Conservation (phyloP, 2,888 invertebrate genomes). For the Halictus quadricinctus region DNA sequence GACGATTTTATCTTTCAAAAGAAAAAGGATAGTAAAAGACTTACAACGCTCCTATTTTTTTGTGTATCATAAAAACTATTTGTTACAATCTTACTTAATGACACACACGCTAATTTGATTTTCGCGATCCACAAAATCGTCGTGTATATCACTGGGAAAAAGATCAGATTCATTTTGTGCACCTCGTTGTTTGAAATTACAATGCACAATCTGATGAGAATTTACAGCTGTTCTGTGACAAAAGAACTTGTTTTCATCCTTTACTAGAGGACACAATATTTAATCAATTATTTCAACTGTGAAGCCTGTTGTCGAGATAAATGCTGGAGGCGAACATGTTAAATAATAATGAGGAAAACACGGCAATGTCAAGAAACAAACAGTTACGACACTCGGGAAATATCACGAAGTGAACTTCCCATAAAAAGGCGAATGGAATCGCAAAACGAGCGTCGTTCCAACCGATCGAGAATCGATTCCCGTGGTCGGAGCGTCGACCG, state of each 20-base stretch:
- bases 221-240: background rate
- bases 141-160: background rate
- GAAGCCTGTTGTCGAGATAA: background rate
- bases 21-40: no score
- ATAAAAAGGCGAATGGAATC: background rate
- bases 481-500: background rate
- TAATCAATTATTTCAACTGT: background rate
- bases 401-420: background rate
- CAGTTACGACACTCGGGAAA: background rate
- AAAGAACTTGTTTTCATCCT: background rate
- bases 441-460: background rate
- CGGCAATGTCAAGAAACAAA: background rate
- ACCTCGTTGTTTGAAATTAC: background rate
- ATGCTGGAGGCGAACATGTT: background rate
- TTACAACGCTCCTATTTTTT: no score
- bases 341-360: background rate
- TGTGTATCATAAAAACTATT: no score
- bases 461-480: background rate
- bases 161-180: background rate
- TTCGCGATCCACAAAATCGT: no score
- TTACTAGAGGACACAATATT: background rate
- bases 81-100: no score
- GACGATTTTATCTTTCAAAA: no score
- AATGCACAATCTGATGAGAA: background rate
- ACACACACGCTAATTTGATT: no score